These are phyloP conservation scores for Agapornis roseicollis DNA, from an alignment of 2,113 vertebrate species.

Conservation along the genomic window DNA sequence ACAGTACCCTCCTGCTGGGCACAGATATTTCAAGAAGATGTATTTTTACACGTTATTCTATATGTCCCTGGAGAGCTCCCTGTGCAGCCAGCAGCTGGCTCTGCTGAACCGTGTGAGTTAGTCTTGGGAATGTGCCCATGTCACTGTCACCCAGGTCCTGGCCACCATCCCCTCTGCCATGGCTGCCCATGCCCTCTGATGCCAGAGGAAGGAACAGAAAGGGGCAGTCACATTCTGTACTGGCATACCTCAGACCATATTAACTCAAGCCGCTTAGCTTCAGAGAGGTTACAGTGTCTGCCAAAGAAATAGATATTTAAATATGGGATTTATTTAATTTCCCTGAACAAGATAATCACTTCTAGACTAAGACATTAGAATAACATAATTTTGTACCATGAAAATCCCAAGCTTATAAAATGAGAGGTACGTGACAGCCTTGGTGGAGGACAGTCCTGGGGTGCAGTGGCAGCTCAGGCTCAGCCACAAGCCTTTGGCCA, in stretches of 20 bases:
- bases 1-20: background rate
- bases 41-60: background rate
- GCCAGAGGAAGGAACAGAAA: background rate
- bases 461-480: background rate
- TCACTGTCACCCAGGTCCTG: background rate
- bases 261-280: background rate
- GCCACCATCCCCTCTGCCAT: background rate
- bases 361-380: background rate
- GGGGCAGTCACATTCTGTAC: background rate
- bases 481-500: background rate
- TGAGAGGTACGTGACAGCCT: background rate
- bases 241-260: background rate
- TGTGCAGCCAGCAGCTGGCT: background rate
- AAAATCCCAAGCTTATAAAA: background rate
- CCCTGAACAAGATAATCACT: background rate
- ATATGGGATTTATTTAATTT: constrained; percentile 24
- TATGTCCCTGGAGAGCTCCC: fast-evolving
- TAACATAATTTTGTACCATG: background rate
- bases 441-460: fast-evolving
- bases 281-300: background rate
- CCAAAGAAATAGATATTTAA: background rate
- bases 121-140: background rate
- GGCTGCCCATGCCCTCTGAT: background rate
- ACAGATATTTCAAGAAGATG: background rate
- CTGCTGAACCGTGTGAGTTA: fast-evolving